Evolutionary conservation across 2,113 vertebrate genomes (phyloP).

Genomic region (Dicerorhinus sumatrensis): DNA sequence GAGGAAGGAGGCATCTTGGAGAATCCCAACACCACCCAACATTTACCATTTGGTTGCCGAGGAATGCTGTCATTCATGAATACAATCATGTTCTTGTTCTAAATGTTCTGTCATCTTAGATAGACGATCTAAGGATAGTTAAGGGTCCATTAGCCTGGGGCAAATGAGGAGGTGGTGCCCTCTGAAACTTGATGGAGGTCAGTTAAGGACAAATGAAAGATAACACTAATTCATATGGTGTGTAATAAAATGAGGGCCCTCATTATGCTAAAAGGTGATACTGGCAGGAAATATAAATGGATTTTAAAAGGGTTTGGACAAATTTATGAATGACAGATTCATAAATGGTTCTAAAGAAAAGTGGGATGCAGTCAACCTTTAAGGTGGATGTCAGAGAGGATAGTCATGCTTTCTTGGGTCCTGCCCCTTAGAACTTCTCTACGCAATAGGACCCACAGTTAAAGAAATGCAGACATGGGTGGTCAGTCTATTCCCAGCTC

Average conservation of each 20-base stretch:
- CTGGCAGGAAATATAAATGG: conserved; percentile 78
- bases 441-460: neutral
- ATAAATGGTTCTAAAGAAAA: conserved; percentile 62
- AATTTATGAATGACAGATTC: conserved; percentile 79
- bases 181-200: conserved; percentile 74
- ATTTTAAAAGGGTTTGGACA: conserved; percentile 80
- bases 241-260: conserved; percentile 80
- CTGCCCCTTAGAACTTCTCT: neutral
- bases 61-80: neutral
- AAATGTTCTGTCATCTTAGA: conserved; percentile 71
- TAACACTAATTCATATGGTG: conserved; percentile 76
- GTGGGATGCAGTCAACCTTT: conserved; percentile 38
- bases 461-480: neutral
- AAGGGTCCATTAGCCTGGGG: conserved; percentile 76
- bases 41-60: neutral
- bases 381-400: conserved; percentile 56
- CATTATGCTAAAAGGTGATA: conserved; percentile 81
- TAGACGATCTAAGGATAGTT: conserved; percentile 57
- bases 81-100: conserved; percentile 14
- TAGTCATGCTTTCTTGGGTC: neutral
- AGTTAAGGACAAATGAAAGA: conserved; percentile 80
- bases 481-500: neutral
- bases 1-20: neutral
- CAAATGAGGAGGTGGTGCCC: conserved; percentile 56
- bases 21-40: neutral